phyloP scores from a whole-genome alignment of 2,113 vertebrate species.

The Erpornis zantholeuca region DNA sequence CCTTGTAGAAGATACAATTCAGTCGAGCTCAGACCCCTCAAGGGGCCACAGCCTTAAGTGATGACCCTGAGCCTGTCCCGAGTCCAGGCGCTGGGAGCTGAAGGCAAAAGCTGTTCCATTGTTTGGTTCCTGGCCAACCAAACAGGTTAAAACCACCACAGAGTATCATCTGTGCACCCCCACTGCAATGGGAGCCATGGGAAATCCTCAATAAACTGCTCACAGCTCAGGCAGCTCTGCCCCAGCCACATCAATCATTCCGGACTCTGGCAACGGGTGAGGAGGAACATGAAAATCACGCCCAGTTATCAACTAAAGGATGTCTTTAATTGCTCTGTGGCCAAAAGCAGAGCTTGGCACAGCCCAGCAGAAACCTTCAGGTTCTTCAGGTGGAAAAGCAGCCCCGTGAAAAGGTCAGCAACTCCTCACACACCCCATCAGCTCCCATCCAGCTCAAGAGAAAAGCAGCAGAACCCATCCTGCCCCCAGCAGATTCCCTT shows the following conservation, averaged over 20 bases:
- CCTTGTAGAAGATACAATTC: neutral
- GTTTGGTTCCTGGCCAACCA: neutral
- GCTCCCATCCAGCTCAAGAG: neutral
- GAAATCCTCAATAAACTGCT: neutral
- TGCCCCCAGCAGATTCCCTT: neutral
- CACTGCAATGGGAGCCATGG: neutral
- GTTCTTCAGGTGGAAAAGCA: neutral
- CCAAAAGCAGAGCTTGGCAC: neutral
- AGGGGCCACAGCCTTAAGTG: neutral
- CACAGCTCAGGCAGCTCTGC: neutral
- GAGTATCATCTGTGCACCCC: neutral
- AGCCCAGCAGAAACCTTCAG: neutral
- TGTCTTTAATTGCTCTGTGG: neutral
- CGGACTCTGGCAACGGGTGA: neutral
- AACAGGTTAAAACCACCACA: neutral
- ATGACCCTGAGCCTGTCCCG: neutral
- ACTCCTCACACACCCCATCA: neutral
- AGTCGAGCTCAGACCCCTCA: neutral
- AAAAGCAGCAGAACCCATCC: neutral
- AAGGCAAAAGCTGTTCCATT: neutral
- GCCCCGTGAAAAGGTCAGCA: neutral
- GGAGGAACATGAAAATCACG: neutral
- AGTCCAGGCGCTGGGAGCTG: neutral
- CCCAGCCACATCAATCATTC: neutral
- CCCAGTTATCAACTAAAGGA: neutral